Percentiles rank a stretch among this genome's conserved stretches.
Evolutionary conservation across 2,797 vertebrate genomes (phyloP).

Genomic region (Myotis vivesi): DNA sequence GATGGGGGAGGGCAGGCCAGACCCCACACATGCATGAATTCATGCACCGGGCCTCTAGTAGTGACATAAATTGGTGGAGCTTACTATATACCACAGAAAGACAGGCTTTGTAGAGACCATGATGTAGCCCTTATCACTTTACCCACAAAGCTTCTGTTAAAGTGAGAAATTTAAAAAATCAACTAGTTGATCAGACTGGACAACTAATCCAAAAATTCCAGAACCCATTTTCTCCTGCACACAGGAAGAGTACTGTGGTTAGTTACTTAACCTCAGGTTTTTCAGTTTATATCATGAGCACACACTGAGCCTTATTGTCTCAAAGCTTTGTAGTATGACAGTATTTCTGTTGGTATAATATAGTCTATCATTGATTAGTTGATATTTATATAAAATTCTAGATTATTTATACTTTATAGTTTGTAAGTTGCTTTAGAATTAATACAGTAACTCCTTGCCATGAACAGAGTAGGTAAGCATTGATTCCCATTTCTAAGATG

Average conservation of each 20-base stretch:
- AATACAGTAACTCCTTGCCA: neutral
- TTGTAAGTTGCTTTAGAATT: slow-evolving; percentile 1
- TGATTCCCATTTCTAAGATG: neutral
- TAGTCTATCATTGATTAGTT: neutral
- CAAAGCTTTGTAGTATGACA: neutral
- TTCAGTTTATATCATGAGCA: neutral
- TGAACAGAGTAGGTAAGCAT: neutral
- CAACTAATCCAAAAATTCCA: neutral
- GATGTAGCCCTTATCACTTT: neutral
- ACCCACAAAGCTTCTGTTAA: neutral
- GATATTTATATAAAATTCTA: neutral
- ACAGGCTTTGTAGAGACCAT: neutral
- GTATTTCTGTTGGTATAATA: neutral
- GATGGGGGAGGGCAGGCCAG: too few relatives aligned
- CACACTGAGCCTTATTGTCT: neutral
- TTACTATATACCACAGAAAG: neutral
- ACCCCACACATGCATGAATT: too few relatives aligned
- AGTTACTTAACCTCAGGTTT: neutral
- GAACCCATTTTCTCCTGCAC: neutral
- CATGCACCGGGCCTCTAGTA: neutral
- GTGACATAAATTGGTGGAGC: neutral
- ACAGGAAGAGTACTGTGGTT: neutral
- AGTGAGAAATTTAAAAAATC: slow-evolving; percentile 25
- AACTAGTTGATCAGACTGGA: neutral
- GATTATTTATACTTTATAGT: neutral